Evolutionary conservation across 2,797 vertebrate species (phyloP).

Genomic region (Antrozous pallidus): DNA sequence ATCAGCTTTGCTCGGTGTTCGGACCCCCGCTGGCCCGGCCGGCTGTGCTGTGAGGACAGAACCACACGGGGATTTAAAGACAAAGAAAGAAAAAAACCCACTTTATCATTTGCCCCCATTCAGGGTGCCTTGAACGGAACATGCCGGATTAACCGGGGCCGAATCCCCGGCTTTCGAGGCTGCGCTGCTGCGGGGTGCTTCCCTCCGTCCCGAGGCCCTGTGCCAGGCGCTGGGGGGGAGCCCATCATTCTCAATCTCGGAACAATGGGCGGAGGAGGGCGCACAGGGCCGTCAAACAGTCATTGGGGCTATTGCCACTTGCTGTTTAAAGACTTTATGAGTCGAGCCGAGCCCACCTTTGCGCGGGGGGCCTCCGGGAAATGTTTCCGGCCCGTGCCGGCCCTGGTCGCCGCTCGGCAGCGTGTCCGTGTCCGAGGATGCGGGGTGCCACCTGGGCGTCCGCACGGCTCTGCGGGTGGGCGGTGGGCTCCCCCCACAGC

Average conservation of each 20-base stretch:
- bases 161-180: not conserved
- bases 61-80: not conserved
- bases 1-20: not conserved
- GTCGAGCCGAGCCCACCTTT: not conserved
- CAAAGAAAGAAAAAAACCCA: not conserved
- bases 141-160: not conserved
- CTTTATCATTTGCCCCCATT: not conserved
- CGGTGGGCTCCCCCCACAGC: not conserved
- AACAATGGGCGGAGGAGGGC: not conserved
- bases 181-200: too few species aligned
- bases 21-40: not conserved
- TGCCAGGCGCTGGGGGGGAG: not conserved
- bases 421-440: rapidly evolving
- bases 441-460: not conserved
- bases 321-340: slow-evolving; percentile 14
- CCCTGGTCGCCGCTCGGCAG: not conserved
- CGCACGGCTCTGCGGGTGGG: rapidly evolving
- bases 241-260: not conserved
- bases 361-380: not conserved
- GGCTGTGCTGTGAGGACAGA: not conserved
- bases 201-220: rapidly evolving
- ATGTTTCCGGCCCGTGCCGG: not conserved
- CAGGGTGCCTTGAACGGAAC: not conserved
- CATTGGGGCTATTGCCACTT: not conserved
- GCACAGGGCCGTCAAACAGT: not conserved